Percentiles rank a stretch among this genome's conserved stretches.
These are phyloP conservation scores for Phania funesta DNA, from an alignment of 2,888 invertebrate species.

Conservation along the genomic window DNA sequence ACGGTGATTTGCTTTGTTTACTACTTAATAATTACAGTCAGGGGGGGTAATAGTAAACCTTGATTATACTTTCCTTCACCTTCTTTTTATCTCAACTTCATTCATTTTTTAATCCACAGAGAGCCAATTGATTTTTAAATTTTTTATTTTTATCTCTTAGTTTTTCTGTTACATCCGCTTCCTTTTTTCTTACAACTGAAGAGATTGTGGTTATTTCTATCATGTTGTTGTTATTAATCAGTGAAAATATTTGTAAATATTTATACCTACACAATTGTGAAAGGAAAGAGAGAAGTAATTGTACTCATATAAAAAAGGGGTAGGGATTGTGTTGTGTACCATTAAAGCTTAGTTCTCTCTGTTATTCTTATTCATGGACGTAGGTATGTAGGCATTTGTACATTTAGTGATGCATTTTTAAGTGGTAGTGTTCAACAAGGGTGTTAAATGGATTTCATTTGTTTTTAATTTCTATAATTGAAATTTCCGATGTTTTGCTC, in stretches of 20 bases:
- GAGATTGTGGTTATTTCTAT: not conserved
- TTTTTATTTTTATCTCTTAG: slow-evolving; percentile 4
- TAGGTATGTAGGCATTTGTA: not conserved
- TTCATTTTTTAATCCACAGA: slow-evolving; percentile 17
- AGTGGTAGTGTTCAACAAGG: slow-evolving; percentile 17
- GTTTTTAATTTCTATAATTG: too few relatives aligned
- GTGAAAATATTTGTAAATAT: slow-evolving; percentile 31
- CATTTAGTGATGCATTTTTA: not conserved
- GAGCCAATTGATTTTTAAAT: not conserved
- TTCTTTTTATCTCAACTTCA: slow-evolving; percentile 14
- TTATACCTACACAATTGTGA: slow-evolving; percentile 16
- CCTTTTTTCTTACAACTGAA: slow-evolving; percentile 28
- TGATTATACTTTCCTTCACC: not conserved
- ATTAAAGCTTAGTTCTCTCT: slow-evolving; percentile 23
- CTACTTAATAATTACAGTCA: not conserved
- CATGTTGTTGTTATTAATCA: slow-evolving; percentile 17
- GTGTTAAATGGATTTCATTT: not conserved
- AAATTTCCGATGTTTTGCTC: too few relatives aligned
- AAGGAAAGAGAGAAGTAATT: not conserved
- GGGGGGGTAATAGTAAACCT: not conserved
- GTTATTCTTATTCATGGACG: not conserved
- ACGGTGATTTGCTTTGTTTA: slow-evolving; percentile 18
- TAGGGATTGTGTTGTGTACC: slow-evolving; percentile 39
- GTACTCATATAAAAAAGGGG: slow-evolving; percentile 30
- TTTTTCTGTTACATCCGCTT: slow-evolving; percentile 41